A percentile compares a stretch with the other conserved stretches of the same genome.
Conservation (phyloP, 2,113 vertebrate genomes). For the Cepphus grylle region DNA sequence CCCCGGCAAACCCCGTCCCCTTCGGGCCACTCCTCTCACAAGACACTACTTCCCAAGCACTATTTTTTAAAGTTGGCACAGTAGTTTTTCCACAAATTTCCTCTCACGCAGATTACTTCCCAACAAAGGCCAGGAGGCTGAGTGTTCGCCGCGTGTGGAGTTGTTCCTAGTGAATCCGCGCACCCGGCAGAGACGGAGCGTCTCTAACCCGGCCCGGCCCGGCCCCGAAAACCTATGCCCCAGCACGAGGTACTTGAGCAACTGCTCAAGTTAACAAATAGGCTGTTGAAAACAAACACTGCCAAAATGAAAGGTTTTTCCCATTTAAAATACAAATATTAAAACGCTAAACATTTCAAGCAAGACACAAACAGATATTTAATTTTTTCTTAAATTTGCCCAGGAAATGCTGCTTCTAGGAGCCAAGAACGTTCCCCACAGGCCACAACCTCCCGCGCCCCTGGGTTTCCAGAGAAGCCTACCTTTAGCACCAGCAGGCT, state of each 20-base stretch:
- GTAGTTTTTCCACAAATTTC: neutral
- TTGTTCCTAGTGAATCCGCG: neutral
- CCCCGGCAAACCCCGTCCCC: too few species aligned
- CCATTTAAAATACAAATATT: neutral
- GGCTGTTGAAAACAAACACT: neutral
- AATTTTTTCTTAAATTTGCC: neutral
- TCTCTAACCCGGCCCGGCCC: neutral
- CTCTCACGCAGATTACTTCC: neutral
- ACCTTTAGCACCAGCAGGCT: neutral
- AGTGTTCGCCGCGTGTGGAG: neutral
- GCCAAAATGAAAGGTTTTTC: neutral
- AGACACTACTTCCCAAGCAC: neutral
- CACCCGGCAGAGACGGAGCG: too few species aligned
- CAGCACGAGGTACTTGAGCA: fast-evolving
- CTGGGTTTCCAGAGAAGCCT: neutral
- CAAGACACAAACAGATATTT: neutral
- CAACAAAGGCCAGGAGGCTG: neutral
- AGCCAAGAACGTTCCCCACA: neutral
- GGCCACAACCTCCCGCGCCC: neutral
- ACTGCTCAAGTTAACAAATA: neutral
- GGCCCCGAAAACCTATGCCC: neutral
- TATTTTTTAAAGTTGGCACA: neutral
- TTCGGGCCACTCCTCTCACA: neutral
- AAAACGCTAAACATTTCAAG: neutral
- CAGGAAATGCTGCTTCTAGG: neutral